A percentile compares a stretch with the other conserved stretches of the same genome.
These are phyloP conservation scores for human DNA, from an alignment of 2,113 vertebrate species.

Conservation along the genomic window DNA sequence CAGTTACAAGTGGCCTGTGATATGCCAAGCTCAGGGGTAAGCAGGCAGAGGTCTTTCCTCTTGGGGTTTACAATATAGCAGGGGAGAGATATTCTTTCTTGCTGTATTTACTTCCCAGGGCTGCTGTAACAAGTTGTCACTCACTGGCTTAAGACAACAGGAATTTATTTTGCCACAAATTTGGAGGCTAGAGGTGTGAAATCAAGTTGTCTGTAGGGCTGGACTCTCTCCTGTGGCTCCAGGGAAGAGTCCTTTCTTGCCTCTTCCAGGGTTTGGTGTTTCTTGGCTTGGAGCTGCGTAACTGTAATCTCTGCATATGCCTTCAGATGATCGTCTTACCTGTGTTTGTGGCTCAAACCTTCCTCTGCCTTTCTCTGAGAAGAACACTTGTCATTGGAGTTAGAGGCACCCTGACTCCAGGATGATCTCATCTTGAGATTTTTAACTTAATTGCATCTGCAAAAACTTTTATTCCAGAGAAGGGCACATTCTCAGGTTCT, in stretches of 20 bases:
- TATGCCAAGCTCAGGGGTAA: background rate
- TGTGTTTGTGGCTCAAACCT: background rate
- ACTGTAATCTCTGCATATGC: background rate
- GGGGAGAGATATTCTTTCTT: background rate
- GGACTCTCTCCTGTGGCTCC: background rate
- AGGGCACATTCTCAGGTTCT: background rate
- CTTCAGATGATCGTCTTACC: background rate
- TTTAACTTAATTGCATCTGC: background rate
- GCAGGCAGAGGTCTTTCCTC: background rate
- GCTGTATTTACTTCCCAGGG: background rate
- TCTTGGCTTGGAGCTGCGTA: background rate
- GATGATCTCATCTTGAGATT: background rate
- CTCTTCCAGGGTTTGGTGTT: background rate
- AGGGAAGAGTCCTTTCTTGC: background rate
- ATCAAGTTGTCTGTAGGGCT: background rate
- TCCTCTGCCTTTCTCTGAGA: background rate
- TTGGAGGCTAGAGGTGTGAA: background rate
- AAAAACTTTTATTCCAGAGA: constrained; percentile 6
- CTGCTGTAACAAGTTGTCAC: background rate
- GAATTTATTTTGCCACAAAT: background rate
- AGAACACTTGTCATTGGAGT: background rate
- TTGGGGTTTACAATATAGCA: background rate
- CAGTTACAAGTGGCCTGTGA: background rate
- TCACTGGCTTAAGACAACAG: background rate
- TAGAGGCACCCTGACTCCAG: background rate